A percentile compares a stretch with the other conserved stretches of the same genome.
Conservation (phyloP, 1,140 invertebrate genomes). For the Cotesia typhae region DNA sequence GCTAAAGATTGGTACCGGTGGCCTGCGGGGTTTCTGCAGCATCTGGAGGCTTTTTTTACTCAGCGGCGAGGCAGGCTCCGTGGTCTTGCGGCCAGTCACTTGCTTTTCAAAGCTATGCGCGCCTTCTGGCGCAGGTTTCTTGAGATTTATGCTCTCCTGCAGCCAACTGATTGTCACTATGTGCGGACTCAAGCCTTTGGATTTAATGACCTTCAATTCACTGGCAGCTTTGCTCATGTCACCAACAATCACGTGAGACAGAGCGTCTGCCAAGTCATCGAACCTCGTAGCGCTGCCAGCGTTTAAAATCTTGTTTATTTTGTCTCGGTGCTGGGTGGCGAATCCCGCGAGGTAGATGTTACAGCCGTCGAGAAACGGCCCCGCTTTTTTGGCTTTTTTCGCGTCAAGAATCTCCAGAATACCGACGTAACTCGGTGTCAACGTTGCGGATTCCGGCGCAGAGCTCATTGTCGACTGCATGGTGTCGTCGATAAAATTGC, state of each 20-base stretch:
- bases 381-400: slow-evolving; percentile 74
- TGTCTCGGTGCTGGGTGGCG: slow-evolving; percentile 71
- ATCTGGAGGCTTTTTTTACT: slow-evolving; percentile 69
- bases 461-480: slow-evolving; percentile 43
- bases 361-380: slow-evolving; percentile 85
- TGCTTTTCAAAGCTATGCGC: slow-evolving; percentile 60
- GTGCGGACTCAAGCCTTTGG: slow-evolving; percentile 63
- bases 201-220: slow-evolving; percentile 63
- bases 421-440: slow-evolving; percentile 55
- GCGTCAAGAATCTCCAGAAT: slow-evolving; percentile 70
- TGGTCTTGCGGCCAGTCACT: slow-evolving; percentile 38
- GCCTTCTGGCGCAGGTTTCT: slow-evolving; percentile 70
- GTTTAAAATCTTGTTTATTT: slow-evolving; percentile 80
- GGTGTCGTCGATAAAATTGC: slow-evolving; percentile 43
- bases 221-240: slow-evolving; percentile 62
- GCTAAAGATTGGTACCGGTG: slow-evolving; percentile 47
- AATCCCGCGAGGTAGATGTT: slow-evolving; percentile 78
- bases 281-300: slow-evolving; percentile 82
- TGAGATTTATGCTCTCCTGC: slow-evolving; percentile 73
- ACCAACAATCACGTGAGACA: slow-evolving; percentile 83
- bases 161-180: slow-evolving; percentile 80
- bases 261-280: slow-evolving; percentile 75
- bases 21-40: slow-evolving; percentile 52
- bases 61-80: slow-evolving; percentile 69
- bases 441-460: slow-evolving; percentile 31